Evolutionary conservation across 2,797 vertebrate genomes (phyloP).

Genomic region (Pristis pectinata): DNA sequence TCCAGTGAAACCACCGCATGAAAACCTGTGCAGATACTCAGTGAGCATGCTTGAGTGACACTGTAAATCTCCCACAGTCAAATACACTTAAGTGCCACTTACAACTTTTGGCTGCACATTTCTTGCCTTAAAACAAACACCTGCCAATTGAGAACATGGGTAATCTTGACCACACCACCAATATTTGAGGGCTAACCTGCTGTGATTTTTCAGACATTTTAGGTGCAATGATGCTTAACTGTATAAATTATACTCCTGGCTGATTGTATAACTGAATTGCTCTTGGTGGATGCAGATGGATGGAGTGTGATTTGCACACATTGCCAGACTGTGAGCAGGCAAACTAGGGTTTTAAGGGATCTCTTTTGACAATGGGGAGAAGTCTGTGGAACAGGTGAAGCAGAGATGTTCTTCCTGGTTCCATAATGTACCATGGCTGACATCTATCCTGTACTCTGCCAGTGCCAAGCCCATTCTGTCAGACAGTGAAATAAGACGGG

Average conservation of each 20-base stretch:
- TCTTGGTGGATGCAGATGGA: neutral
- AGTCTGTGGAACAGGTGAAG: neutral
- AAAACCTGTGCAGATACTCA: too few relatives aligned
- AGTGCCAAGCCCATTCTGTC: neutral
- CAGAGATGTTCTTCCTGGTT: neutral
- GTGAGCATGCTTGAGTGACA: too few relatives aligned
- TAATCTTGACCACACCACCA: neutral
- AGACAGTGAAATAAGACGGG: neutral
- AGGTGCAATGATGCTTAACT: neutral
- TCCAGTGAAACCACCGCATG: too few relatives aligned
- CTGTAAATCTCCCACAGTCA: too few relatives aligned
- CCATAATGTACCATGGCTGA: neutral
- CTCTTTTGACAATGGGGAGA: neutral
- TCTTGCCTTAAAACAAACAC: neutral
- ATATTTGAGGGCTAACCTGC: neutral
- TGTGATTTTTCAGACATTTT: neutral
- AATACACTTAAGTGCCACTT: too few relatives aligned
- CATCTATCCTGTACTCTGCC: neutral
- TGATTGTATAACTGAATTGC: neutral
- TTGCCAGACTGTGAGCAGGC: neutral
- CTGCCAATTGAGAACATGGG: neutral
- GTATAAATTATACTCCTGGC: neutral
- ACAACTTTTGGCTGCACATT: neutral
- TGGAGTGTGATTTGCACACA: neutral
- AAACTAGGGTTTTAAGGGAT: neutral